Conservation (phyloP, 2,888 invertebrate genomes). For the Polyommatus iphigenia region DNA sequence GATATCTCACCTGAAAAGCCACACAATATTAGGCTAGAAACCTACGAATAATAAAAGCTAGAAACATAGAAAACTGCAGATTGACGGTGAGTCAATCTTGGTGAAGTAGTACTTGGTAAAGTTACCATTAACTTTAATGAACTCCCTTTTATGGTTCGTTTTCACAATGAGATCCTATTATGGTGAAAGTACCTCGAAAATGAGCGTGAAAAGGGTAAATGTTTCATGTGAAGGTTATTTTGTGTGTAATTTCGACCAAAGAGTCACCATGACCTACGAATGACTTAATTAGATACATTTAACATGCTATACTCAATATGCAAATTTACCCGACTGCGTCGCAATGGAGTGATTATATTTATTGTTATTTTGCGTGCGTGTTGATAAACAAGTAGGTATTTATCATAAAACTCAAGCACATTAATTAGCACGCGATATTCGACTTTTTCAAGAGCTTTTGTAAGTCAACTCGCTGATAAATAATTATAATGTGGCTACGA, state of each 20-base stretch:
- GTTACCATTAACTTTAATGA: neutral
- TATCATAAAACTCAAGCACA: neutral
- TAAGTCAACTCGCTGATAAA: neutral
- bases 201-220: neutral
- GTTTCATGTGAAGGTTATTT: neutral
- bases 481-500: neutral
- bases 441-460: neutral
- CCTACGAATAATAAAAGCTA: too few species aligned
- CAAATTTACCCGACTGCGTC: neutral
- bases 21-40: too few species aligned
- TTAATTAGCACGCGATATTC: conserved; percentile 19
- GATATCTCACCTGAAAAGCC: too few species aligned
- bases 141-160: neutral
- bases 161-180: neutral
- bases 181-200: neutral
- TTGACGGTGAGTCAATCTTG: too few species aligned
- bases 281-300: neutral
- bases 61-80: too few species aligned
- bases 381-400: conserved; percentile 14
- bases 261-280: conserved; percentile 5
- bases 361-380: conserved; percentile 25
- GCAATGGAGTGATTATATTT: conserved; percentile 8
- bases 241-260: neutral
- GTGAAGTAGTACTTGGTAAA: neutral
- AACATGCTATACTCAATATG: neutral